Base-by-base conservation (phyloP, 1,140 invertebrate species). In the Brachionus paranguensis region DNA sequence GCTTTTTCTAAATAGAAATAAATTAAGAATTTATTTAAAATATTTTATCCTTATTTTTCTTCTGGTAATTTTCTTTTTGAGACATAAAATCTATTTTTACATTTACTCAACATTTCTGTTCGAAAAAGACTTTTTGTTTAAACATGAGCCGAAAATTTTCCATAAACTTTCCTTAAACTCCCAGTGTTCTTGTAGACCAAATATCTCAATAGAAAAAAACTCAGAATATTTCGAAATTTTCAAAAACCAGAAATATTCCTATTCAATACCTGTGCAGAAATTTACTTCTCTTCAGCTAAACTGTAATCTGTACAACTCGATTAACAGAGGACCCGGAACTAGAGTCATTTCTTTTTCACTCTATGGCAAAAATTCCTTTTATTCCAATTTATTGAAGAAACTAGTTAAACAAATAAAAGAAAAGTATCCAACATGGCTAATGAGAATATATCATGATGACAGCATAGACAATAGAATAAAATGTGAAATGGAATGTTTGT, bases 291-390 rank as follows among this genome's bases (percentile, higher is more conserved):
- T 60, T 27, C 76, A 60, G 41, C n/a, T 79, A 10, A 27, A 43
- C 24, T 79, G 76, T 64, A 17, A 27, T 79, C 17, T 79, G 3
- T 79, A 79, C 76, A 79, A 64, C 20, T 79, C 76, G 45, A 55
- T 79, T 37, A 55, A 64, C n/a, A n/a, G 76, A 41, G 76, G 76
- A 53, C 76, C 50, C 41, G 50, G 24, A n/a, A 29, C 55, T 27
- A 33, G n/a, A 41, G 45, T 79, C 33, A 8, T 79, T 33, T 79
- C 76, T 10, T 79, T 33, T 79, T 50, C 76, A 14, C 20, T 79
- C 2, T 79, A 79, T 79, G 76, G 76, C 7, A 55, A 55, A 27
- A 24, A 79, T 64, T 10, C 27, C 8, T 27, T 53, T 11, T 79
- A 79, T 55, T 55, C n/a, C 7, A 29, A 53, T 20, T 27, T 6